phyloP scores from a whole-genome alignment of 2,113 vertebrate species.

The Parotia lawesii region DNA sequence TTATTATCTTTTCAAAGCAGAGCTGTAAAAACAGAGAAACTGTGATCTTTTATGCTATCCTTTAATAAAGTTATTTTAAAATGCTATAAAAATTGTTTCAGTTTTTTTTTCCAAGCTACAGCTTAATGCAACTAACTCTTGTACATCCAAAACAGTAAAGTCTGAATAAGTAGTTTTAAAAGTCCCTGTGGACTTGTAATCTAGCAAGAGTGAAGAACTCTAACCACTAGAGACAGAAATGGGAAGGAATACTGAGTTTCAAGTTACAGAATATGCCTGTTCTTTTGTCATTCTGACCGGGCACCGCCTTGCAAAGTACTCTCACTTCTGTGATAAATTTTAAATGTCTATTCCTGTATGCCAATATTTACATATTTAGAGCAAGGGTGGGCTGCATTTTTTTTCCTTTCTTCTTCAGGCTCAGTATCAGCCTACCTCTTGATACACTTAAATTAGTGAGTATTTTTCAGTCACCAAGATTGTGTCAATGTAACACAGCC shows the following conservation, averaged over 20 bases:
- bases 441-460: background rate
- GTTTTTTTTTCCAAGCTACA: constrained; percentile 42
- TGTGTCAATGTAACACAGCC: background rate
- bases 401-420: background rate
- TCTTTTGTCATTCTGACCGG: constrained; percentile 7
- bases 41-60: constrained; percentile 62
- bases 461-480: background rate
- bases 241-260: constrained; percentile 51
- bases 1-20: constrained; percentile 63
- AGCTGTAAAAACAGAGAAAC: constrained; percentile 59
- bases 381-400: background rate
- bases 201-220: constrained; percentile 58
- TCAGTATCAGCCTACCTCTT: background rate
- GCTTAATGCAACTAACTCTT: constrained; percentile 58
- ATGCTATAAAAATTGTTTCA: constrained; percentile 59
- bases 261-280: constrained; percentile 31
- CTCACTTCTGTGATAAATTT: constrained; percentile 18
- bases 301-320: background rate
- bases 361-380: background rate
- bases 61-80: constrained; percentile 69
- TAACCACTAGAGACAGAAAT: constrained; percentile 63
- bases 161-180: constrained; percentile 69
- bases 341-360: background rate
- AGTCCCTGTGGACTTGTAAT: constrained; percentile 65
- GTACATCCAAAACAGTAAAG: constrained; percentile 69